phyloP scores from a whole-genome alignment of 2,113 vertebrate genomes.

The Chionis minor region DNA sequence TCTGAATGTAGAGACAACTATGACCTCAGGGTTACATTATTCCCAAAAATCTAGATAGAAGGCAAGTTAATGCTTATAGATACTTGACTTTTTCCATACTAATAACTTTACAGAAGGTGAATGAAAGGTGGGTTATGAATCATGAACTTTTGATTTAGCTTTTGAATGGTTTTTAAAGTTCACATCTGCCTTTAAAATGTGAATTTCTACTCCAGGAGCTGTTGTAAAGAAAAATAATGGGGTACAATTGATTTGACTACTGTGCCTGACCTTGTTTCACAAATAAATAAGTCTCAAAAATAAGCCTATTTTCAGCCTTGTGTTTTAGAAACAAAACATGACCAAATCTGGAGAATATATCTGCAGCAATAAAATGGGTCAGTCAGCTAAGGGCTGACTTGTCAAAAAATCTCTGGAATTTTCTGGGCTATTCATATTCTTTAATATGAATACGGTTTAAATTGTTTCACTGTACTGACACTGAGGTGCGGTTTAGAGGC shows the following conservation, averaged over 20 bases:
- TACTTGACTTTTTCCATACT: background rate
- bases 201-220: background rate
- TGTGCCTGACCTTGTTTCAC: background rate
- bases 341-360: background rate
- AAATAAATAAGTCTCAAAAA: background rate
- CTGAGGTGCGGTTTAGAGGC: background rate
- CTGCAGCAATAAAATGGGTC: background rate
- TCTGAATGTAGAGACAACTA: background rate
- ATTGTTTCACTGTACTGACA: background rate
- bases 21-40: background rate
- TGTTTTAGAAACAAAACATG: background rate
- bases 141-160: background rate
- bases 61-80: background rate
- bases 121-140: background rate
- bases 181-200: background rate
- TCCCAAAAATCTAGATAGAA: background rate
- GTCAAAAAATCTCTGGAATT: background rate
- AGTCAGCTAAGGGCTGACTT: background rate
- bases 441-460: background rate
- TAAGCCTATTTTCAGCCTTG: background rate
- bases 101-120: background rate
- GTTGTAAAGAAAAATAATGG: background rate
- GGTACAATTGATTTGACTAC: fast-evolving
- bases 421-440: background rate
- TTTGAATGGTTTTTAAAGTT: background rate